Conservation (phyloP, 1,140 invertebrate species). For the Heliconius hermathena region DNA sequence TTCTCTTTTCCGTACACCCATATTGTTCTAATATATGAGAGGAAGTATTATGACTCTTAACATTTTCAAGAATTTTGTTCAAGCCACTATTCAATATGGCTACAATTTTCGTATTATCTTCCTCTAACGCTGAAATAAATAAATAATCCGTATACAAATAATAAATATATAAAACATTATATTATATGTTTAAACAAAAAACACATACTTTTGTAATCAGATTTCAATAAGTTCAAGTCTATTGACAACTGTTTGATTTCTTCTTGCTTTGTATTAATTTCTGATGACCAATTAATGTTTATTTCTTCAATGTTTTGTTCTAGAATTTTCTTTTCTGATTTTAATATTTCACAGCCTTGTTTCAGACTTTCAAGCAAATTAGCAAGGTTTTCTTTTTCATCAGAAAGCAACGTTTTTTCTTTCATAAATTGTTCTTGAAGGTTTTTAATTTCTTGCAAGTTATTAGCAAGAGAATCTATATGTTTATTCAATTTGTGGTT, state of each 20-base stretch:
- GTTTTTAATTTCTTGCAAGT: constrained; percentile 11
- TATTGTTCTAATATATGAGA: constrained; percentile 42
- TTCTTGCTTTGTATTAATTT: constrained; percentile 40
- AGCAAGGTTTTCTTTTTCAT: constrained; percentile 40
- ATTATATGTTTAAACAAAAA: constrained; percentile 35
- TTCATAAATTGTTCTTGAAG: constrained; percentile 27
- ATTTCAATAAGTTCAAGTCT: constrained; percentile 43
- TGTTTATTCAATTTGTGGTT: constrained; percentile 4
- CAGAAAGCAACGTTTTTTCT: constrained; percentile 41
- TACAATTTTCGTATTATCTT: constrained; percentile 30
- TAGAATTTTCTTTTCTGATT: constrained; percentile 39
- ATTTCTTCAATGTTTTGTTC: constrained; percentile 36
- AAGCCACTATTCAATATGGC: constrained; percentile 38
- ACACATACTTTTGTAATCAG: constrained; percentile 50
- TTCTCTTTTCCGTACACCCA: constrained; percentile 18
- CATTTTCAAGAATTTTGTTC: constrained; percentile 37
- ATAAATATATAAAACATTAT: constrained; percentile 11
- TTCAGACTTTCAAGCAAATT: constrained; percentile 29
- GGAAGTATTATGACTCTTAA: constrained; percentile 37
- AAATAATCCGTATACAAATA: constrained; percentile 12
- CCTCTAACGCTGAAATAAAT: constrained; percentile 37
- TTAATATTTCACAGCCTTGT: constrained; percentile 32
- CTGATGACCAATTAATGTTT: constrained; percentile 11
- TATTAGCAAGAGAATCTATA: background rate
- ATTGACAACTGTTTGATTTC: constrained; percentile 41